Conservation (phyloP, 1,140 invertebrate species). For the Neodiprion fabricii region DNA sequence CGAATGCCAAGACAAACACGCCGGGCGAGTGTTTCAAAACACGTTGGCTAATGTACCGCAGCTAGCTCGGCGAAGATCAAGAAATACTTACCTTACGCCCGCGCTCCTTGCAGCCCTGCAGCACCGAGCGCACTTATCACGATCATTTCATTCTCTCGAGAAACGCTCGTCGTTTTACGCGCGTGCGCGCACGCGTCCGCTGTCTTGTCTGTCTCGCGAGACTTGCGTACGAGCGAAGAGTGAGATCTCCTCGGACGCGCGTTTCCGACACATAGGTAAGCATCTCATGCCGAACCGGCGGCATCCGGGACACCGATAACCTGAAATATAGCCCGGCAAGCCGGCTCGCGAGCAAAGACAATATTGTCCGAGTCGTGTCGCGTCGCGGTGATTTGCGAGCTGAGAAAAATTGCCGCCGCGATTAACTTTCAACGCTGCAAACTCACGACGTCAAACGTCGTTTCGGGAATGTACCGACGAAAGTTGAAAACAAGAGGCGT, state of each 20-base stretch:
- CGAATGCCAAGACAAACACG: constrained; percentile 59
- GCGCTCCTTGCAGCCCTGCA: background rate
- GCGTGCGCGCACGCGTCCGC: background rate
- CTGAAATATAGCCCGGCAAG: background rate
- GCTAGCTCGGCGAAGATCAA: constrained; percentile 43
- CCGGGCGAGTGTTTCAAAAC: constrained; percentile 58
- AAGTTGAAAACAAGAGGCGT: no score
- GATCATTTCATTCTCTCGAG: background rate
- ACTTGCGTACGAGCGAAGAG: background rate
- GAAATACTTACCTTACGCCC: constrained; percentile 40
- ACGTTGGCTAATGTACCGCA: constrained; percentile 57
- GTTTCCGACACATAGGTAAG: background rate
- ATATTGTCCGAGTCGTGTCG: background rate
- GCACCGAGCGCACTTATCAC: background rate
- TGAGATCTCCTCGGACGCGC: background rate
- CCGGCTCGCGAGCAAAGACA: background rate
- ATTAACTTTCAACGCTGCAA: no score
- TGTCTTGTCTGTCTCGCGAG: background rate
- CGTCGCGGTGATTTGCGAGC: no score
- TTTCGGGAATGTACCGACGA: no score
- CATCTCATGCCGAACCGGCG: background rate
- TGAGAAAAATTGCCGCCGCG: no score
- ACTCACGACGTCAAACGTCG: no score
- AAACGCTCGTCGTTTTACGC: no score
- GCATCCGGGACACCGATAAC: background rate